These are phyloP conservation scores for Meloe dianella DNA, from an alignment of 2,888 invertebrate species.

Conservation along the genomic window DNA sequence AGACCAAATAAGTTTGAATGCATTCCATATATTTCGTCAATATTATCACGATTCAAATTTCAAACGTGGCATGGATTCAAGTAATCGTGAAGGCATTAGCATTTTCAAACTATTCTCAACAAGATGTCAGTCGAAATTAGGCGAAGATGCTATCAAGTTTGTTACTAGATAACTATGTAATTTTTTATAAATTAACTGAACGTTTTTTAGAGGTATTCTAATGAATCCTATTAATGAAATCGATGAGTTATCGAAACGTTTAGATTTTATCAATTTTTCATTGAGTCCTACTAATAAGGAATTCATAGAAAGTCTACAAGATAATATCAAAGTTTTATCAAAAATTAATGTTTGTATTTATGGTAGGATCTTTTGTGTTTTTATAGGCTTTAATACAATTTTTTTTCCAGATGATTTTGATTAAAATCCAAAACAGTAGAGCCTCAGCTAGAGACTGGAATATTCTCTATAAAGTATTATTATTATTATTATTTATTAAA, in stretches of 20 bases:
- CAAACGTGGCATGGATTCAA: constrained; percentile 68
- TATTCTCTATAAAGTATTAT: constrained; percentile 69
- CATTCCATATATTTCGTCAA: constrained; percentile 78
- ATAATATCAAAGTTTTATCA: constrained; percentile 67
- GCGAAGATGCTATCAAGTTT: constrained; percentile 69
- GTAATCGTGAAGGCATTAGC: constrained; percentile 73
- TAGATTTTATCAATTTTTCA: constrained; percentile 75
- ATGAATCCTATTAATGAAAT: constrained; percentile 73
- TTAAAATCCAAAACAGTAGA: constrained; percentile 68
- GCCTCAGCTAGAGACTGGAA: constrained; percentile 73
- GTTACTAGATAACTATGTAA: not conserved
- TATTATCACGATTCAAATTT: constrained; percentile 77
- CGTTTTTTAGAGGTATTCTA: constrained; percentile 66
- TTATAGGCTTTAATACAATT: constrained; percentile 23
- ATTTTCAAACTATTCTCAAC: constrained; percentile 69
- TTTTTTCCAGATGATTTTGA: constrained; percentile 68
- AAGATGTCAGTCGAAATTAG: constrained; percentile 74
- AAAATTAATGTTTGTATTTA: constrained; percentile 65
- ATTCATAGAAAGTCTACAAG: constrained; percentile 67
- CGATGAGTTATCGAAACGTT: constrained; percentile 66
- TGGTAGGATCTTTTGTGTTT: not conserved
- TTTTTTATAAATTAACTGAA: not conserved
- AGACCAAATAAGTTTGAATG: constrained; percentile 74
- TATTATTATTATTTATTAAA: no score
- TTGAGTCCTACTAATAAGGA: constrained; percentile 67